These are phyloP conservation scores for Solenopsis fugax DNA, from an alignment of 1,140 invertebrate species.

Conservation along the genomic window DNA sequence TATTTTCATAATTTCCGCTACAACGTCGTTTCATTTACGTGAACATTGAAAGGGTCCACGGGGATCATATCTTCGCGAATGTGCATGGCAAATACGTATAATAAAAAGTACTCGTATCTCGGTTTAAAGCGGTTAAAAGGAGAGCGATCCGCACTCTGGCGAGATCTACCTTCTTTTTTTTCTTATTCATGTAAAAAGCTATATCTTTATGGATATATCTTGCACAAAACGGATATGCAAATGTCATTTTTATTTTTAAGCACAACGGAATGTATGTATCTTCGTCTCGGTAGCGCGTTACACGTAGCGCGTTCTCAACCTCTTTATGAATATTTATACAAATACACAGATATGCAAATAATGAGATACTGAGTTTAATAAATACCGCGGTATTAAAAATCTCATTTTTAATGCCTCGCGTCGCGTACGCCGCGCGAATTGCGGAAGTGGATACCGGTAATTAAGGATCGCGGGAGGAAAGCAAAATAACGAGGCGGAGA, in stretches of 20 bases:
- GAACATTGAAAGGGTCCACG: not conserved
- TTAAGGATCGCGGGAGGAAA: not conserved
- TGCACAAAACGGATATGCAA: slow-evolving; percentile 8
- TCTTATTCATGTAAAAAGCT: not conserved
- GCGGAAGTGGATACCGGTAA: not conserved
- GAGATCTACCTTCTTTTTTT: not conserved
- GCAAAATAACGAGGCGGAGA: not conserved
- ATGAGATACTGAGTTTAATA: not conserved
- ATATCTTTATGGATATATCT: not conserved
- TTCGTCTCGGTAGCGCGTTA: not conserved
- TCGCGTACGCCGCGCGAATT: not conserved
- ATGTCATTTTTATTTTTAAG: slow-evolving; percentile 25
- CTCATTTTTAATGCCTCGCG: not conserved
- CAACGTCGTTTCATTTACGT: not conserved
- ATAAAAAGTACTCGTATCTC: slow-evolving; percentile 21
- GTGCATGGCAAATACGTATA: not conserved
- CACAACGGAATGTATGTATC: not conserved
- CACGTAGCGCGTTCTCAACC: not conserved
- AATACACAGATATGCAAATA: not conserved
- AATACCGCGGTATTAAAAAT: slow-evolving; percentile 2
- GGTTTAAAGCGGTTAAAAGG: not conserved
- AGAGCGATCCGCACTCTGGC: not conserved
- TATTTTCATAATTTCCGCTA: slow-evolving; percentile 19
- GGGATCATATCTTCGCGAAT: not conserved
- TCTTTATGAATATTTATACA: slow-evolving; percentile 28